These are phyloP conservation scores for Emydura subglobosa DNA, from an alignment of 2,113 vertebrate genomes.

Conservation along the genomic window DNA sequence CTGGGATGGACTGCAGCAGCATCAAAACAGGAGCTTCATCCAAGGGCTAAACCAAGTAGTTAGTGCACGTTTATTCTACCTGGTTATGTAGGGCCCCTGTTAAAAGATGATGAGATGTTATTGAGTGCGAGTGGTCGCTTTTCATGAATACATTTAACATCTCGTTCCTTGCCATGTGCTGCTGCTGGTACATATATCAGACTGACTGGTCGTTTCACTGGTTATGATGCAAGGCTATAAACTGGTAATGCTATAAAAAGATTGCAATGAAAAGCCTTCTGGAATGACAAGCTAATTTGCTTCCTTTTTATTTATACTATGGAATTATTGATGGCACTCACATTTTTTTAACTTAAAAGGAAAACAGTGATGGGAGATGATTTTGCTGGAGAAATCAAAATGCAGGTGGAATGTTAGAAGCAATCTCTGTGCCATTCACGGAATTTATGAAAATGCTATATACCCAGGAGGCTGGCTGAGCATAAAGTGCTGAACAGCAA, in stretches of 20 bases:
- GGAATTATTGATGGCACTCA: background rate
- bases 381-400: background rate
- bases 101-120: background rate
- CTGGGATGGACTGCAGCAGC: background rate
- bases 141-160: background rate
- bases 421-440: background rate
- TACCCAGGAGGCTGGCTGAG: background rate
- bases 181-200: background rate
- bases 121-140: background rate
- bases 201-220: background rate
- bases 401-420: background rate
- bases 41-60: background rate
- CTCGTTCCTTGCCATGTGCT: background rate
- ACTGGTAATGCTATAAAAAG: background rate
- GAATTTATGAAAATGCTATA: constrained; percentile 52
- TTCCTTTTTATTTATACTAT: background rate
- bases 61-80: background rate
- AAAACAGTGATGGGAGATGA: background rate
- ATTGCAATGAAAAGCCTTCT: background rate
- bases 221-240: background rate
- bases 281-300: fast-evolving
- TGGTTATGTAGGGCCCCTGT: background rate
- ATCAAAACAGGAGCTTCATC: fast-evolving
- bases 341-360: background rate
- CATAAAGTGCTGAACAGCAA: constrained; percentile 42